These are phyloP conservation scores for Dicentrarchus labrax DNA, from an alignment of 2,113 vertebrate species.

Conservation along the genomic window DNA sequence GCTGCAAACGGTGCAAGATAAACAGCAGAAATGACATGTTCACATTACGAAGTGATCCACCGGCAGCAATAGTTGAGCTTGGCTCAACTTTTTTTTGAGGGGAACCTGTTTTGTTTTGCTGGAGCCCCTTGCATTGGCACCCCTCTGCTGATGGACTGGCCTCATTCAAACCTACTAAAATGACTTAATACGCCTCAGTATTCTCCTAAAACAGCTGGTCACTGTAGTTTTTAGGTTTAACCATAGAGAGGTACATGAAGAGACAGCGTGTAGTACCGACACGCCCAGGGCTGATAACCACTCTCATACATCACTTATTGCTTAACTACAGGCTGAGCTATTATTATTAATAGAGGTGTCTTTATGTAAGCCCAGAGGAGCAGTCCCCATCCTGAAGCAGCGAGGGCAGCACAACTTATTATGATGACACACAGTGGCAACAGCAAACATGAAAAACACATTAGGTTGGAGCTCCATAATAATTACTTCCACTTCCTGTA, in stretches of 20 bases:
- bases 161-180: too few species aligned
- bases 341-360: constrained; percentile 7
- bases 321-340: constrained; percentile 1
- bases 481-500: background rate
- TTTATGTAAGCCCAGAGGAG: constrained; percentile 4
- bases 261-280: background rate
- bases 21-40: background rate
- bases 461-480: background rate
- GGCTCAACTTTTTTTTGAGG: background rate
- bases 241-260: background rate
- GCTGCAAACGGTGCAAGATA: background rate
- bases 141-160: background rate
- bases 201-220: background rate
- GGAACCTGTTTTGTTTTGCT: background rate
- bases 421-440: background rate
- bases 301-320: constrained; percentile 19
- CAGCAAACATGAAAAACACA: constrained; percentile 2
- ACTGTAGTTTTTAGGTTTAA: background rate
- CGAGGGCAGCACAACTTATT: background rate
- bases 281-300: background rate
- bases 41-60: background rate
- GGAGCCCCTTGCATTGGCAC: background rate
- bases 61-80: background rate
- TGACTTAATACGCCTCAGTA: background rate
- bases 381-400: background rate